Percentiles rank a stretch among this genome's conserved stretches.
These are phyloP conservation scores for Cochlearius cochlearius DNA, from an alignment of 2,113 vertebrate species.

Conservation along the genomic window DNA sequence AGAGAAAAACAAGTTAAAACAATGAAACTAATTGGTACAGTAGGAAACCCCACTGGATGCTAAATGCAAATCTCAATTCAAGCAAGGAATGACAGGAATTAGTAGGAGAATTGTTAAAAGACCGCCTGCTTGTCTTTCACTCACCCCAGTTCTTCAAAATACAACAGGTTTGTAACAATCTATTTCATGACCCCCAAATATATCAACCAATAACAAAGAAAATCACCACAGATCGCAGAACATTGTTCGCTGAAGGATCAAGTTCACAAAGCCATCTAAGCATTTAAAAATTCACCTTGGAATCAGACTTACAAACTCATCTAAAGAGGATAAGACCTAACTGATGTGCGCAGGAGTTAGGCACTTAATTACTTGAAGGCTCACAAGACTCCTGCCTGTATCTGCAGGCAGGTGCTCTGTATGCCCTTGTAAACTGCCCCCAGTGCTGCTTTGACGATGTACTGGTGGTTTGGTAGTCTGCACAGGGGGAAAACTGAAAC, in stretches of 20 bases:
- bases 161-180: not conserved
- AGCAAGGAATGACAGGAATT: not conserved
- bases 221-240: not conserved
- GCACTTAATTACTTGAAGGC: not conserved
- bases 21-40: not conserved
- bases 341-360: not conserved
- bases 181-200: not conserved
- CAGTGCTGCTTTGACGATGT: not conserved
- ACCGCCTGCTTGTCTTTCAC: not conserved
- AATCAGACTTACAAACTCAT: not conserved
- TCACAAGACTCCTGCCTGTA: not conserved
- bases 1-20: not conserved
- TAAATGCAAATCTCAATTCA: not conserved
- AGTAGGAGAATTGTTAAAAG: not conserved
- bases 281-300: not conserved
- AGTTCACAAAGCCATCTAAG: not conserved
- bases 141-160: not conserved
- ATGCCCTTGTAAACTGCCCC: not conserved
- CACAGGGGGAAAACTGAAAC: not conserved
- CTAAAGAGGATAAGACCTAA: not conserved
- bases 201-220: not conserved
- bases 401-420: not conserved
- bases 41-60: not conserved
- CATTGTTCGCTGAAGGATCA: accelerated
- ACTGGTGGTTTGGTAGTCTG: not conserved